Base-by-base conservation (phyloP, 2,113 vertebrate genomes). In the Periophthalmus modestus region DNA sequence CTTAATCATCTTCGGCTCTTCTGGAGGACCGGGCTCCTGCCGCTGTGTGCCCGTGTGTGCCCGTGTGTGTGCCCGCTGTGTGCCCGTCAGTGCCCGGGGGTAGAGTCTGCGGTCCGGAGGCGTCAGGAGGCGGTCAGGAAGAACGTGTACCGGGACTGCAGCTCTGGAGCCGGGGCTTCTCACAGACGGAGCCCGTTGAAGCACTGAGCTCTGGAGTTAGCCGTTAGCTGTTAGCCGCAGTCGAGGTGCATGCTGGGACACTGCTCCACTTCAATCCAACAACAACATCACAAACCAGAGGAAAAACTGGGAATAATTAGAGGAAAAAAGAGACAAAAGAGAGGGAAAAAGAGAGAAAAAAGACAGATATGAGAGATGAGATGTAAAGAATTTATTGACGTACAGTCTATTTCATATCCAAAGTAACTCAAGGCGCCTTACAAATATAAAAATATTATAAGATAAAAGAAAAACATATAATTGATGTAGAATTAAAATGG, bases 1-100 rank as follows among this genome's bases (percentile, higher is more conserved):
- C 93, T 97, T 98, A 95, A 98, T 97, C 96, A 98, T 97, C 85
- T 93, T 93, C 87, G 89, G 65, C 73, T 59, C 23, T 71, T 68
- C 81, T 46, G 36, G 67, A 81, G 57, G 57, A 57, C 73, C 5
- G 34, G 50, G 71, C 50, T 15, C 52, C 62, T 79, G 72, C 28
- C 66, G 66, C 74, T 71, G 10, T 57, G 83, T 78, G 73, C 81
- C 61, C 39, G 70, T 47, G 19, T 50, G 68, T 54, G 58, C 4
- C 14, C 15, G 68, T 34, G 46, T 23, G 72, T 66, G 68, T 33
- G 52, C 54, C 10, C 57, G 15, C 7, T 16, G 16, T 12, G 1
- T 36, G 52, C 52, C 80, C 57, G 65, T 66, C 57, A 6, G 61
- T 62, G 75, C 81, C 72, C 80, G 13, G 33, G 16, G 13, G 61